These are phyloP conservation scores for Taenioides sp. DNA, from an alignment of 2,797 vertebrate genomes.

Conservation along the genomic window DNA sequence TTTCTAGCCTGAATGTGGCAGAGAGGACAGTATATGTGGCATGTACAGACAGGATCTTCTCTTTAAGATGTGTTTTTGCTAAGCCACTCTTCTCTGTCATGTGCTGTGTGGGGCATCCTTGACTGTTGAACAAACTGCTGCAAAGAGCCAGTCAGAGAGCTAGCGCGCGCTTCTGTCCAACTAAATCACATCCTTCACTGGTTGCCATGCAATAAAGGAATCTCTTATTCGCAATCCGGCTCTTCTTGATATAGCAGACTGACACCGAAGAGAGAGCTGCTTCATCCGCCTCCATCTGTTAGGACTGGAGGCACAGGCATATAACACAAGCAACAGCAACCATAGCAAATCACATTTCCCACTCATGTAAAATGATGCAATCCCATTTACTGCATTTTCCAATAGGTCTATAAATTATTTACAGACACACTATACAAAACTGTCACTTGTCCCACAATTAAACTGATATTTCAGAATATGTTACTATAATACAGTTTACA, in stretches of 20 bases:
- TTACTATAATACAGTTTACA: no score
- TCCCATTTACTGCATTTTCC: constrained; percentile 5
- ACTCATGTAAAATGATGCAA: background rate
- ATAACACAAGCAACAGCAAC: constrained; percentile 18
- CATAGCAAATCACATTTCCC: constrained; percentile 10
- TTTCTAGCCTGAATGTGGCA: background rate
- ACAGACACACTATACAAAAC: background rate
- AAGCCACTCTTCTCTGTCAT: constrained; percentile 18
- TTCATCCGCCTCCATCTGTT: constrained; percentile 57
- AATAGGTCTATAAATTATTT: background rate
- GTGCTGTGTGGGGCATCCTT: constrained; percentile 34
- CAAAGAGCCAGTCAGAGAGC: constrained; percentile 35
- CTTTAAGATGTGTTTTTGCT: constrained; percentile 37
- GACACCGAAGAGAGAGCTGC: constrained; percentile 18
- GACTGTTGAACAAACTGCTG: constrained; percentile 68
- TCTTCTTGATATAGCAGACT: constrained; percentile 42
- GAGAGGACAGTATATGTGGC: constrained; percentile 8
- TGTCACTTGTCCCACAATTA: no score
- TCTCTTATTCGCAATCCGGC: constrained; percentile 48
- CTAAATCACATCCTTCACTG: constrained; percentile 56
- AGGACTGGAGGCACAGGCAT: constrained; percentile 21
- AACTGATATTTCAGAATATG: no score
- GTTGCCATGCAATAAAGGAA: constrained; percentile 54
- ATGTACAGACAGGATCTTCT: constrained; percentile 16
- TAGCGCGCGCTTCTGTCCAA: constrained; percentile 43